These are phyloP conservation scores for Suncus etruscus DNA, from an alignment of 2,113 vertebrate genomes.

Conservation along the genomic window DNA sequence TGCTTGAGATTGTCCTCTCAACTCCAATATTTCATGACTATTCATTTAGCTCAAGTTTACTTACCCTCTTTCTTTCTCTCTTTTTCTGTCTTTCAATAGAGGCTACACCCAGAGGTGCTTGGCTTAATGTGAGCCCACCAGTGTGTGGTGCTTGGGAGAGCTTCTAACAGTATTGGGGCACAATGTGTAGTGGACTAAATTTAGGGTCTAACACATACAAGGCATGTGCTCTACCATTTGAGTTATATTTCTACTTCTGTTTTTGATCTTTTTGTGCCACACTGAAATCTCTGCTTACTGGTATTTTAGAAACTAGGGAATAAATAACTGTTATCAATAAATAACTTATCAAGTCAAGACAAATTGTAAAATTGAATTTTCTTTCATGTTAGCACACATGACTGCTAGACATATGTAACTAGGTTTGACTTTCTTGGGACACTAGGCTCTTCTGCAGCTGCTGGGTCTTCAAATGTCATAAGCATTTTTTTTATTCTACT, in stretches of 20 bases:
- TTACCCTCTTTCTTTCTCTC: background rate
- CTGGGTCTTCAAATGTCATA: background rate
- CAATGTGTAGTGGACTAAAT: too few species aligned
- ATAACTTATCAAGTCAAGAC: background rate
- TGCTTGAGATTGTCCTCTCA: background rate
- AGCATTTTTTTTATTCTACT: background rate
- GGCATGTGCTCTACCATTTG: too few species aligned
- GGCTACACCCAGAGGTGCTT: too few species aligned
- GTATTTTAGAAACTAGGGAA: background rate
- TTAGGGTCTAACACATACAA: too few species aligned
- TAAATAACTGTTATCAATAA: background rate
- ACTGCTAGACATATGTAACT: too few species aligned
- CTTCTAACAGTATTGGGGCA: too few species aligned
- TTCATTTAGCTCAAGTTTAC: background rate
- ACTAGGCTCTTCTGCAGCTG: background rate
- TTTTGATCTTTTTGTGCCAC: background rate
- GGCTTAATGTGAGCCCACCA: too few species aligned
- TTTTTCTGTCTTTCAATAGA: too few species aligned
- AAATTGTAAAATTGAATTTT: constrained; percentile 6
- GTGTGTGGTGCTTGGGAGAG: too few species aligned
- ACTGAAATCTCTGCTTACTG: background rate
- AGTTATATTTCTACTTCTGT: too few species aligned
- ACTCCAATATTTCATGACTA: background rate
- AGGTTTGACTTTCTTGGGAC: background rate
- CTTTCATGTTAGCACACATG: background rate